Evolutionary conservation across 2,888 invertebrate species (phyloP).

Genomic region (Ischnus inquisitorius): DNA sequence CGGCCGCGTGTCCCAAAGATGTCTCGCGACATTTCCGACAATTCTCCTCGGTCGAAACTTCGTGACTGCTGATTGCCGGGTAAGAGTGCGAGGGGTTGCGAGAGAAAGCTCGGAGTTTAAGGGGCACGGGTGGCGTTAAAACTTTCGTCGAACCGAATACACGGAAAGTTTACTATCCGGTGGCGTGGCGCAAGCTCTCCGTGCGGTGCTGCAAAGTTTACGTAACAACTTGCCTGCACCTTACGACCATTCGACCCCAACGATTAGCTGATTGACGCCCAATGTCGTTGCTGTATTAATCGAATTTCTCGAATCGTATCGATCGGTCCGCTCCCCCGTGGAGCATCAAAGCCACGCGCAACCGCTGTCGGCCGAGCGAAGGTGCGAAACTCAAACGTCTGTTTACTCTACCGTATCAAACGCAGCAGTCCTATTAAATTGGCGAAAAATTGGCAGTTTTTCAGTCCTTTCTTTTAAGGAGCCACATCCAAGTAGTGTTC

Average conservation of each 20-base stretch:
- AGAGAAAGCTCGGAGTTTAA: background rate
- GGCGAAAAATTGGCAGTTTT: too few species aligned
- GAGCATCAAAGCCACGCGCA: conserved; percentile 6
- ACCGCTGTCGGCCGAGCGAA: too few species aligned
- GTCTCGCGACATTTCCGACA: conserved; percentile 58
- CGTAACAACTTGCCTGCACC: conserved; percentile 34
- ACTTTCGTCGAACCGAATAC: conserved; percentile 53
- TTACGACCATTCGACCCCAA: background rate
- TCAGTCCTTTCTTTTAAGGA: too few species aligned
- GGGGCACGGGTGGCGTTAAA: conserved; percentile 56
- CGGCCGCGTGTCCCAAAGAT: conserved; percentile 41
- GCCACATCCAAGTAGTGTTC: too few species aligned
- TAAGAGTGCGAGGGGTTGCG: conserved; percentile 32
- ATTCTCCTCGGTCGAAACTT: conserved; percentile 45
- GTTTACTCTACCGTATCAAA: too few species aligned
- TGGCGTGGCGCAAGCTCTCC: background rate
- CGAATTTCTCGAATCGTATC: conserved; percentile 28
- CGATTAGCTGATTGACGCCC: conserved; percentile 36
- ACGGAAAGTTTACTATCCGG: conserved; percentile 29
- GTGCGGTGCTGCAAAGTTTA: conserved; percentile 44
- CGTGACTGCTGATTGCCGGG: conserved; percentile 65
- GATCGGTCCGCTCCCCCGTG: background rate
- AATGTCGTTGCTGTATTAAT: conserved; percentile 25
- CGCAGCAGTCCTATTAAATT: too few species aligned
- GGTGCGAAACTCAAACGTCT: too few species aligned